Conservation (phyloP, 2,888 invertebrate species). For the Suillia variegata region DNA sequence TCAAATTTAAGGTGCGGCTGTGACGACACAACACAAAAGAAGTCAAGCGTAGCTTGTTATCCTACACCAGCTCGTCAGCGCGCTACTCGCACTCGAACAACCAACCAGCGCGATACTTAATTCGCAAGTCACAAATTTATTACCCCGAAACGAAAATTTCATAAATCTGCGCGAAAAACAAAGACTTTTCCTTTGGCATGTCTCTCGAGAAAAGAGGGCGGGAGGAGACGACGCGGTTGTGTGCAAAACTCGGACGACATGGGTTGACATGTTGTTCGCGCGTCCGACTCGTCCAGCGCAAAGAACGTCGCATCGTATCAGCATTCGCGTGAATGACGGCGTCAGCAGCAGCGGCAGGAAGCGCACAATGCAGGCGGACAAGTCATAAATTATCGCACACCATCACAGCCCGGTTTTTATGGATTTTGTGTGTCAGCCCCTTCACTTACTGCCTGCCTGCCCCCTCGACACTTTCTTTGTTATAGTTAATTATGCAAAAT, state of each 20-base stretch:
- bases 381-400: neutral
- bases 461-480: too few species aligned
- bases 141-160: slow-evolving; percentile 27
- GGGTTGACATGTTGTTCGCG: neutral
- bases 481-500: slow-evolving; percentile 1
- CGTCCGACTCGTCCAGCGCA: neutral
- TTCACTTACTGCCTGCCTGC: too few species aligned
- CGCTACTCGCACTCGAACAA: too few species aligned
- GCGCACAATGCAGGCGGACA: neutral
- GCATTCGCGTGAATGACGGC: neutral
- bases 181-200: too few species aligned
- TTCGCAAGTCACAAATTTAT: slow-evolving; percentile 29
- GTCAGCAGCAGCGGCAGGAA: too few species aligned
- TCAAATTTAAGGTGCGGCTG: too few species aligned
- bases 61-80: too few species aligned
- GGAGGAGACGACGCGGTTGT: too few species aligned
- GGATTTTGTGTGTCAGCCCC: neutral
- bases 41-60: neutral
- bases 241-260: neutral
- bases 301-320: too few species aligned
- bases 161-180: slow-evolving; percentile 27
- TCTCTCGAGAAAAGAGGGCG: too few species aligned
- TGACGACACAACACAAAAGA: too few species aligned
- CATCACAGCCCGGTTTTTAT: neutral
- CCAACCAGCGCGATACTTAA: slow-evolving; percentile 3